Evolutionary conservation across 2,113 vertebrate genomes (phyloP).

Genomic region (Clarias macrocephalus): DNA sequence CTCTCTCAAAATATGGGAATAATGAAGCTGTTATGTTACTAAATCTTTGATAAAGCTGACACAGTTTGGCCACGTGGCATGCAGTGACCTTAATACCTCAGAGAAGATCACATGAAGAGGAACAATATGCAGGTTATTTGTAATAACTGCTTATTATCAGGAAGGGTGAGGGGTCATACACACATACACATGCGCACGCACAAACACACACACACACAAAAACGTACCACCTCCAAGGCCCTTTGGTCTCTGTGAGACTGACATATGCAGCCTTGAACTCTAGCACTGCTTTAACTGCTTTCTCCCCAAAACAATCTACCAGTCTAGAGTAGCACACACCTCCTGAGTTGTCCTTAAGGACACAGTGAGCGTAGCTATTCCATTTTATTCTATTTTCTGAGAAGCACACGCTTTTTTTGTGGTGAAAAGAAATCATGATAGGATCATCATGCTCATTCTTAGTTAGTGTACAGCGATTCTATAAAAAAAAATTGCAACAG

Average conservation of each 20-base stretch:
- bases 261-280: slow-evolving; percentile 10
- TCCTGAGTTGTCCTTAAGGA: background rate
- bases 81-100: background rate
- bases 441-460: background rate
- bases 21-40: background rate
- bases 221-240: slow-evolving; percentile 10
- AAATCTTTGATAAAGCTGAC: background rate
- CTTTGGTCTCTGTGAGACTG: background rate
- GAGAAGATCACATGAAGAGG: background rate
- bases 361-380: slow-evolving; percentile 9
- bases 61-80: background rate
- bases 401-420: background rate
- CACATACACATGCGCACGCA: background rate
- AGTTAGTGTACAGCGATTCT: too few relatives aligned
- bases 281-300: background rate
- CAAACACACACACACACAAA: background rate
- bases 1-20: background rate
- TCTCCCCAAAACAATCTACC: slow-evolving; percentile 38
- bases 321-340: background rate
- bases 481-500: too few relatives aligned
- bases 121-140: background rate
- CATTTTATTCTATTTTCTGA: background rate
- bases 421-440: background rate
- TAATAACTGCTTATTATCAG: background rate
- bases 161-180: background rate